Evolutionary conservation across 1,140 invertebrate species (phyloP).

Genomic region (Zaprionus tsacasi): DNA sequence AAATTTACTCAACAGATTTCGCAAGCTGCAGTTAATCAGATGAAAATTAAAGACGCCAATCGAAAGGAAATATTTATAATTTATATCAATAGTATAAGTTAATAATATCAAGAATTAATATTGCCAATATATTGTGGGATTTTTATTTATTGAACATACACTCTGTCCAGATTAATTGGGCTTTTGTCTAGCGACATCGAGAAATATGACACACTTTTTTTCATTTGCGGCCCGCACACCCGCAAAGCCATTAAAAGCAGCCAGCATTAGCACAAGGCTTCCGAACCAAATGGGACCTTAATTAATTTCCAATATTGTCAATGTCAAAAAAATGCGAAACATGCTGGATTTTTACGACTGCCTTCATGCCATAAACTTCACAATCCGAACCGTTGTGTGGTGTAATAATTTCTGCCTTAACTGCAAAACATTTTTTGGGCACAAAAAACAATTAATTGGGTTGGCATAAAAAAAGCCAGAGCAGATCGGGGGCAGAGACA

Average conservation of each 20-base stretch:
- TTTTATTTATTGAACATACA: background rate
- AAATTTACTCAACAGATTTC: constrained; percentile 28
- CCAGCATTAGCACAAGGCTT: constrained; percentile 8
- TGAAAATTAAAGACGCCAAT: background rate
- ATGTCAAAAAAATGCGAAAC: constrained; percentile 21
- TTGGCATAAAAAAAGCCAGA: constrained; percentile 12
- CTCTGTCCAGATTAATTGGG: background rate
- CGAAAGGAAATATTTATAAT: background rate
- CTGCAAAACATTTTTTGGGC: constrained; percentile 57
- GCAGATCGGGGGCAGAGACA: background rate
- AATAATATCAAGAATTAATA: background rate
- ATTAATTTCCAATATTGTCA: constrained; percentile 74
- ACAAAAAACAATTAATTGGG: constrained; percentile 73
- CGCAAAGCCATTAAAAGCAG: constrained; percentile 17
- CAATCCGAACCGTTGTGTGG: constrained; percentile 26
- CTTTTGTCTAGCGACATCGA: background rate
- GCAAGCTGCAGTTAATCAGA: background rate
- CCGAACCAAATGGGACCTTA: constrained; percentile 46
- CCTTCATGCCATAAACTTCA: constrained; percentile 47
- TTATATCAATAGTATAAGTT: background rate
- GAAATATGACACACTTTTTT: constrained; percentile 11
- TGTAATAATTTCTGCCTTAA: constrained; percentile 56
- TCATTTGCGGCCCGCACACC: too few relatives aligned
- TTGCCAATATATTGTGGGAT: background rate
- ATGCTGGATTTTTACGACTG: constrained; percentile 34